Evolutionary conservation across 2,113 vertebrate species (phyloP).

Genomic region (Brevimyrus niger): DNA sequence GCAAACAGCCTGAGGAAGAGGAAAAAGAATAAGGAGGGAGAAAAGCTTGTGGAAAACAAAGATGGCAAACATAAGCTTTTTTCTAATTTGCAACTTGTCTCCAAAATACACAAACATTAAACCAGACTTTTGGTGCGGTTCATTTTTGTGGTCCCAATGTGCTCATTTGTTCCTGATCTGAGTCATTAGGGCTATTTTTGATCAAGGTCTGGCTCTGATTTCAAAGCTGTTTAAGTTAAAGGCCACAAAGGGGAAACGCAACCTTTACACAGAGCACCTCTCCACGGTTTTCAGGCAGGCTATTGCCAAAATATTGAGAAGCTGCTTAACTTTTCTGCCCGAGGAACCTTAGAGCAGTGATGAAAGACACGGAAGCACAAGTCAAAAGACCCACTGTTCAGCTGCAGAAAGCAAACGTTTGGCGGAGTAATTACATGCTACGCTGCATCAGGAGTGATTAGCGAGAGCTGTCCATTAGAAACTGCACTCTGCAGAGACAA

Average conservation of each 20-base stretch:
- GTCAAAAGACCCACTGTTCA: slow-evolving; percentile 22
- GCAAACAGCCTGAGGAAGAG: not conserved
- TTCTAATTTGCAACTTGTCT: not conserved
- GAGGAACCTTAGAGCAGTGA: slow-evolving; percentile 3
- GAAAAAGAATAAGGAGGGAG: not conserved
- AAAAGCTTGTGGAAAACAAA: not conserved
- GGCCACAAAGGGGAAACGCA: not conserved
- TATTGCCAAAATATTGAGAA: slow-evolving; percentile 18
- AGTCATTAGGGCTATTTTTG: slow-evolving; percentile 10
- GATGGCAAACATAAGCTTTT: not conserved
- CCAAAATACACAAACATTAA: not conserved
- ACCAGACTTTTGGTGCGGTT: not conserved
- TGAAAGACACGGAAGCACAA: slow-evolving; percentile 26
- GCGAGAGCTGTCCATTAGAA: slow-evolving; percentile 27
- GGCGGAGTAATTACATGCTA: slow-evolving; percentile 29
- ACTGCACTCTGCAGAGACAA: slow-evolving; percentile 17
- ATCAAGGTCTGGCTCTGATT: slow-evolving; percentile 16
- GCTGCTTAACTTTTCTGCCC: slow-evolving; percentile 14
- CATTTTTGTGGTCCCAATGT: slow-evolving; percentile 8
- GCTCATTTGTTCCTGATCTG: slow-evolving; percentile 20
- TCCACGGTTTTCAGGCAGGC: slow-evolving; percentile 5
- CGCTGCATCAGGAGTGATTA: slow-evolving; percentile 27
- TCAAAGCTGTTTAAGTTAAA: slow-evolving; percentile 8
- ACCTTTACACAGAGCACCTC: slow-evolving; percentile 1
- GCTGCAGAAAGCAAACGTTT: slow-evolving; percentile 26